Evolutionary conservation across 2,797 vertebrate genomes (phyloP).

Genomic region (Sebastes vulpes): DNA sequence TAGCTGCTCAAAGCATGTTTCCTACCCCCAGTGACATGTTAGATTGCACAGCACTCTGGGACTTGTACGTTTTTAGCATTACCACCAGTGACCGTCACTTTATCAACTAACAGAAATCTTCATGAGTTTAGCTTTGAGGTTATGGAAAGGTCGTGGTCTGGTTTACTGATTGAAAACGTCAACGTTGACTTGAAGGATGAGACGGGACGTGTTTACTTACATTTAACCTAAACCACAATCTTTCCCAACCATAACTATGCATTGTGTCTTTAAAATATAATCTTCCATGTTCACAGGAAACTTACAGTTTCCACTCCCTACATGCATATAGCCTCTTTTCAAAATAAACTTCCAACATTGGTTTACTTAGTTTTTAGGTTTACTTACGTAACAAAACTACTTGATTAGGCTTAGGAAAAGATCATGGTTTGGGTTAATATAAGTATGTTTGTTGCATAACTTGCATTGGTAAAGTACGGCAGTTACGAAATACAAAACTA

Average conservation of each 20-base stretch:
- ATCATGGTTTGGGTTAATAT: neutral
- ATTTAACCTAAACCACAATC: neutral
- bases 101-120: neutral
- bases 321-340: neutral
- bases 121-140: neutral
- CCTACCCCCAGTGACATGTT: neutral
- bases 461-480: too few relatives aligned
- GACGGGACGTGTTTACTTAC: neutral
- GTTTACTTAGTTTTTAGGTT: neutral
- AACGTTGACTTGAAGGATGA: neutral
- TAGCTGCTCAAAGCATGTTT: neutral
- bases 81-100: neutral
- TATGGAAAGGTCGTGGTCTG: neutral
- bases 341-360: neutral
- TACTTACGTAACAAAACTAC: neutral
- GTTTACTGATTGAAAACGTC: neutral
- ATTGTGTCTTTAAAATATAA: neutral
- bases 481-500: too few relatives aligned
- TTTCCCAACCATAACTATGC: neutral
- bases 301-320: neutral
- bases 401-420: neutral
- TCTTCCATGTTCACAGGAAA: neutral
- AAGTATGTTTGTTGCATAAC: too few relatives aligned
- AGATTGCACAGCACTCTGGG: neutral
- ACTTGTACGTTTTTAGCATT: too few relatives aligned